Evolutionary conservation across 2,797 vertebrate genomes (phyloP).

Genomic region (Neosilurus hyrtlii): DNA sequence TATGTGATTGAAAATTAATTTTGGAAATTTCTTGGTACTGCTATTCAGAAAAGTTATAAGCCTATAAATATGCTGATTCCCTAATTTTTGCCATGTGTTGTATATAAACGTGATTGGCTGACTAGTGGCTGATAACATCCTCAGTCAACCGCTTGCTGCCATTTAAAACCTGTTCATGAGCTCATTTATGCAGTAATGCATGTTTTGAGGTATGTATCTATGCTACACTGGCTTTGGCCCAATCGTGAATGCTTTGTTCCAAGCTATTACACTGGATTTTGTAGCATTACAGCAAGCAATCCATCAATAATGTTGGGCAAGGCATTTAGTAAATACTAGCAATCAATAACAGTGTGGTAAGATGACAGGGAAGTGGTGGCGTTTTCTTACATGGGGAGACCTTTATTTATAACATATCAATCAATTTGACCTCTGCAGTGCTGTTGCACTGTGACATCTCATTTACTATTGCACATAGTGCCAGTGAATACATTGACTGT

Average conservation of each 20-base stretch:
- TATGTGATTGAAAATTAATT: no score
- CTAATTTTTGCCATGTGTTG: not conserved
- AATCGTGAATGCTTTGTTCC: constrained; percentile 31
- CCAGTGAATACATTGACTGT: not conserved
- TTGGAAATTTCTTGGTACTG: no score
- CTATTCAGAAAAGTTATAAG: no score
- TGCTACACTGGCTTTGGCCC: constrained; percentile 9
- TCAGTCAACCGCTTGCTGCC: not conserved
- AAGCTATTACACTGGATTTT: constrained; percentile 19
- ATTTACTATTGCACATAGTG: not conserved
- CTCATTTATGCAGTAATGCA: not conserved
- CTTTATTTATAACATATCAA: constrained; percentile 29
- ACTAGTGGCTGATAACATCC: not conserved
- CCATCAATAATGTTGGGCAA: constrained; percentile 37
- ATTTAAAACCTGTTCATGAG: not conserved
- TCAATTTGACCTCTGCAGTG: not conserved
- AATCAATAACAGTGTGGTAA: constrained; percentile 19
- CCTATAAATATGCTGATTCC: no score
- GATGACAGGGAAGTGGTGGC: not conserved
- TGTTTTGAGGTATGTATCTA: not conserved
- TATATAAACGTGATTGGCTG: no score
- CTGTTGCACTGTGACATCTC: not conserved
- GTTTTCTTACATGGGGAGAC: constrained; percentile 22
- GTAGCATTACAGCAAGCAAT: constrained; percentile 24
- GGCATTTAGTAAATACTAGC: constrained; percentile 48